Conservation (phyloP, 2,888 invertebrate genomes). For the Amorpha juglandis region DNA sequence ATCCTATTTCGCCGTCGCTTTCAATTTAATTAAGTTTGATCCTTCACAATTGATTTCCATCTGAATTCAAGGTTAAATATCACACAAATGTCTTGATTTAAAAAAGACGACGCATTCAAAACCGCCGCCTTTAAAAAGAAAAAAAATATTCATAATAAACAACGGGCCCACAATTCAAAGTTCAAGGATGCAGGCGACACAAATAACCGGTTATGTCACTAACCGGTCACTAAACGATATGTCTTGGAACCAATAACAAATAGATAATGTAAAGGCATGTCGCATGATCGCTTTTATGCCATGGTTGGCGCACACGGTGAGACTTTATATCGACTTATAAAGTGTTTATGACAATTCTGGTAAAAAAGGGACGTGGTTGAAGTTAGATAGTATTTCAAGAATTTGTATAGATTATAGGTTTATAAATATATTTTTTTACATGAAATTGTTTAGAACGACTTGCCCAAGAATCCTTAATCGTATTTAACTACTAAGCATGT, state of each 20-base stretch:
- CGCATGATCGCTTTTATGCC: constrained; percentile 2
- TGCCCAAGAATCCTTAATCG: no score
- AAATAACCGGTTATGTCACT: constrained; percentile 36
- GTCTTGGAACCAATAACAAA: constrained; percentile 9
- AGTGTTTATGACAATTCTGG: background rate
- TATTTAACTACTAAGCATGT: no score
- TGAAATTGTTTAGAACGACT: no score
- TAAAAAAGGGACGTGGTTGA: no score
- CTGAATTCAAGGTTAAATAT: constrained; percentile 10
- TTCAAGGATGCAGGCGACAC: constrained; percentile 42
- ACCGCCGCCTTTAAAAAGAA: background rate
- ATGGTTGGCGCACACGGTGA: background rate
- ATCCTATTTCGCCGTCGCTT: background rate
- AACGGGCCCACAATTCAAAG: constrained; percentile 42
- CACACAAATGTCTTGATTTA: background rate
- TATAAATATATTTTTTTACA: no score
- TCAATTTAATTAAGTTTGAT: no score
- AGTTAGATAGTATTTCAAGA: no score
- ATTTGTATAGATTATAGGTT: no score
- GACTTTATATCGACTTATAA: background rate
- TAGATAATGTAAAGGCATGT: constrained; percentile 11
- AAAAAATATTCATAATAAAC: constrained; percentile 31
- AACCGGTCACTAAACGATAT: constrained; percentile 22
- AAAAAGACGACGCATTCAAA: background rate
- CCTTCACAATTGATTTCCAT: background rate